Percentiles rank a stretch among this genome's conserved stretches.
Evolutionary conservation across 2,113 vertebrate species (phyloP).

Genomic region (Corapipo altera): DNA sequence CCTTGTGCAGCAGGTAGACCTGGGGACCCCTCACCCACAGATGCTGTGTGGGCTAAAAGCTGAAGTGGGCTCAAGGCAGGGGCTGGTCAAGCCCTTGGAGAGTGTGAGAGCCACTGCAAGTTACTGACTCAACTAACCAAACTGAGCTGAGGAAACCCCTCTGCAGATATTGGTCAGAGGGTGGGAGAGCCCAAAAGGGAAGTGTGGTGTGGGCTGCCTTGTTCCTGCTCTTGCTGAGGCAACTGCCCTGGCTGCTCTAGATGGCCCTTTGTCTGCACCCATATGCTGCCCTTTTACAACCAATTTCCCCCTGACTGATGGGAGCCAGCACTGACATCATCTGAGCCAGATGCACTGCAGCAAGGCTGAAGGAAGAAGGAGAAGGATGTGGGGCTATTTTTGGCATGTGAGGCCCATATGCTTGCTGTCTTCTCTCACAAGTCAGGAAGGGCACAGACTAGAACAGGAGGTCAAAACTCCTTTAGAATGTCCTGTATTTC

Average conservation of each 20-base stretch:
- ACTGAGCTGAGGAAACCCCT: neutral
- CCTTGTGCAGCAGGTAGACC: neutral
- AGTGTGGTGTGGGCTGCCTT: neutral
- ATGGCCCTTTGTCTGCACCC: neutral
- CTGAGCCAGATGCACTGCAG: neutral
- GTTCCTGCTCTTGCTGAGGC: neutral
- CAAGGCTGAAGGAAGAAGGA: neutral
- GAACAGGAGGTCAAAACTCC: conserved; percentile 25
- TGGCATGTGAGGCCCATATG: neutral
- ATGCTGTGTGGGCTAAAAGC: neutral
- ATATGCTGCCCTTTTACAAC: neutral
- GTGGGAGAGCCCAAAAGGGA: neutral
- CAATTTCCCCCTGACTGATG: neutral
- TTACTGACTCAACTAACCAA: neutral
- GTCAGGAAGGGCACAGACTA: conserved; percentile 16
- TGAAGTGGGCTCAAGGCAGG: neutral
- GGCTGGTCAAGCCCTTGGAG: neutral
- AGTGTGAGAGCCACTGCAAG: fast-evolving
- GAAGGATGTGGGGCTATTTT: conserved; percentile 1
- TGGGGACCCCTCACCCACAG: fast-evolving
- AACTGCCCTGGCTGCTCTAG: neutral
- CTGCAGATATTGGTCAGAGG: neutral
- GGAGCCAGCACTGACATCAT: neutral
- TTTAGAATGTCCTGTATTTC: neutral
- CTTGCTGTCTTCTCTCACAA: neutral